Evolutionary conservation across 2,797 vertebrate species (phyloP), one percentile per base, ranked within the genome.

Genomic region (Glossophaga mutica): DNA sequence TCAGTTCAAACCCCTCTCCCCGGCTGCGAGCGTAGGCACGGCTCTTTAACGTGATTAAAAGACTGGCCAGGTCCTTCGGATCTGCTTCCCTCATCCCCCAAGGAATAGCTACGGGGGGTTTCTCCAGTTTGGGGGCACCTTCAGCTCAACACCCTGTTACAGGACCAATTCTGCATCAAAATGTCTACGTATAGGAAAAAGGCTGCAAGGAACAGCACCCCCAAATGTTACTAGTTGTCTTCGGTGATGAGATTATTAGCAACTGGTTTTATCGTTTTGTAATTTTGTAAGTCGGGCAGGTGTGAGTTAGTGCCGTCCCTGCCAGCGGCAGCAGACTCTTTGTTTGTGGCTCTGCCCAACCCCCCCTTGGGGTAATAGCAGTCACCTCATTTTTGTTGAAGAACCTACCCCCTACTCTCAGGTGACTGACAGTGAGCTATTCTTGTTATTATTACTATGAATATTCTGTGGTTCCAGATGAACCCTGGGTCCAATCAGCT

Each of bases 231-330:
- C 34, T 24, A 19, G 32, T n/a, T 50, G 48, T 37, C 42, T 84
- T 55, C 12, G 70, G 39, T 29, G 6, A 52, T 81, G 82, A 90
- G 48, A 50, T 76, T 62, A 86, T 79, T 39, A 57, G 39, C 10
- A 76, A 39, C 52, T 55, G 46, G 18, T 71, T 90, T 15, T 62
- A 11, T 8, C 18, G 83, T 74, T 21, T 26, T 65, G 6, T 26
- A 0, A 74, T 84, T 55, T 48, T n/a, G n/a, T n/a, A n/a, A n/a
- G n/a, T 26, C 5, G 91, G 65, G 29, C 10, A 5, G 15, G 6
- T 3, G 3, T 39, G 52, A 14, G 18, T 22, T 7, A 0, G 26
- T 5, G 3, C 11, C 4, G 12, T 26, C 39, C n/a, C 26, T 0
- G 37, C 19, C 6, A 12, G 65, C 11, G 3, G 46, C 10, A 22